Evolutionary conservation across 2,888 invertebrate genomes (phyloP), one percentile per base, ranked within the genome.

Genomic region (Cosmorhoe ocellata): DNA sequence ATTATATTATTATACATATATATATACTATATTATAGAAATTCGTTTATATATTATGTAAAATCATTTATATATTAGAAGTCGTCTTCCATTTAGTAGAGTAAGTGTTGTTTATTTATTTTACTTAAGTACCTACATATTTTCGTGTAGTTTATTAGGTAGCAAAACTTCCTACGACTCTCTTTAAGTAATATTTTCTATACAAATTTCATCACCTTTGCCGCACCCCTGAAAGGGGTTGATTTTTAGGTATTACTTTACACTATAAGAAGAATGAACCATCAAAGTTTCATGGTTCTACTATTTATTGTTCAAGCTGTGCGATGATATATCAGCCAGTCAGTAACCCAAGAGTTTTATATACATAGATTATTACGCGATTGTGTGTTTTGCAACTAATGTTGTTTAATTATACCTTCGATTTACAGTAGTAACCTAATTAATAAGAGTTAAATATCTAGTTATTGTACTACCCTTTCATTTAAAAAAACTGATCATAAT

Each of bases 11-110:
- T 52, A 32, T 45, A 38, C 10, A 40, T 13, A 44, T 32, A 37
- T 42, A 4, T 37, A 45, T 26, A 30, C 48, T 56, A 52, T 51
- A 55, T 58, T n/a, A n/a, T n/a, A n/a, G n/a, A 45, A 36, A 45
- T 62, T 67, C 33, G 62, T 64, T 69, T 72, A 63, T 55, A 45
- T 26, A 30, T 50, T 56, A 52, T 51, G 56, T 58, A 45, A 36
- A 45, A 63, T 67, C 33, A 63, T 64, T 69, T 72, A 63, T 55
- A 63, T 56, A 47, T 56, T 61, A 70, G 63, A 61, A 64, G 67
- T 67, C 66, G 79, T 78, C 78, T 78, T 79, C 79, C 79, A 78
- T 66, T 71, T 59, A 55, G 45, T 74, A 74, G 69, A 55, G 42
- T 69, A 74, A 68, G 69, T 69, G 55, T 66, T 59, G 66, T 69